Percentiles rank a stretch among this genome's conserved stretches.
These are phyloP conservation scores for Trachelipus rathkii DNA, from an alignment of 1,140 invertebrate species.

Conservation along the genomic window DNA sequence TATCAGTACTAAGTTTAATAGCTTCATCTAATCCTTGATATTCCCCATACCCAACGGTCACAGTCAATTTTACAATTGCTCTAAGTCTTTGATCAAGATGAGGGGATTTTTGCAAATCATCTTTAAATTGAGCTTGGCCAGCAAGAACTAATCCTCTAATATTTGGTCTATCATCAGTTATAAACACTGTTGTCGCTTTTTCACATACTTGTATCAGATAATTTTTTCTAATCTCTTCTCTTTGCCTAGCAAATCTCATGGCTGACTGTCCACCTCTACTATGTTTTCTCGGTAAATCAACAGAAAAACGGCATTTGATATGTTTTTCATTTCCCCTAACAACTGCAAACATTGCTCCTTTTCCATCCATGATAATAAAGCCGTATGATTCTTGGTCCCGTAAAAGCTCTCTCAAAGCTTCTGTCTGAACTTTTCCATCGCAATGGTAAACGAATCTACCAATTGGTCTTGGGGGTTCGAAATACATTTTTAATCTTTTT, in stretches of 20 bases:
- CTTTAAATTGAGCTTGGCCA: constrained; percentile 28
- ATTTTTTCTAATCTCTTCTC: constrained; percentile 20
- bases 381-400: neutral
- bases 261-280: constrained; percentile 25
- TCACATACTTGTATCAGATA: constrained; percentile 23
- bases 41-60: constrained; percentile 23
- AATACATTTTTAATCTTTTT: constrained; percentile 13
- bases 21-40: constrained; percentile 22
- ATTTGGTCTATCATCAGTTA: constrained; percentile 20
- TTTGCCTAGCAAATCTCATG: constrained; percentile 18
- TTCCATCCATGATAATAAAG: constrained; percentile 27
- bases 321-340: constrained; percentile 22
- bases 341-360: constrained; percentile 21
- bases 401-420: constrained; percentile 7
- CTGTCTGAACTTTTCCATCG: constrained; percentile 14
- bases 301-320: constrained; percentile 9
- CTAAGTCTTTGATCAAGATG: constrained; percentile 21
- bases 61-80: constrained; percentile 8
- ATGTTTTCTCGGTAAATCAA: constrained; percentile 24
- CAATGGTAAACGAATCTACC: constrained; percentile 27
- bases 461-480: constrained; percentile 27
- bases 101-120: constrained; percentile 22
- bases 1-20: constrained; percentile 5
- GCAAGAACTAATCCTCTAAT: constrained; percentile 18
- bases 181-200: constrained; percentile 23